Conservation (phyloP, 2,797 vertebrate genomes). For the Hippocampus kuda region DNA sequence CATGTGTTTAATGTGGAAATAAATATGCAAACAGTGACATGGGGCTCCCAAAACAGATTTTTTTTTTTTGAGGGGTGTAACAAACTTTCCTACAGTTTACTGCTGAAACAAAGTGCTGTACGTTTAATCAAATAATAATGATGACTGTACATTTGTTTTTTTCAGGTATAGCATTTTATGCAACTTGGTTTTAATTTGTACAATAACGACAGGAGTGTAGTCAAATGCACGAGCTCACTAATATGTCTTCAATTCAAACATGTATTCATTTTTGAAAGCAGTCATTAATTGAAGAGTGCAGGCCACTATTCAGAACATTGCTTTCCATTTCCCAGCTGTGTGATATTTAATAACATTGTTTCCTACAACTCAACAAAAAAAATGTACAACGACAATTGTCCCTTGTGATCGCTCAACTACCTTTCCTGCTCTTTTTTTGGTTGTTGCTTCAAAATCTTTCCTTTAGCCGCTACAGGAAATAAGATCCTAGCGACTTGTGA, state of each 20-base stretch:
- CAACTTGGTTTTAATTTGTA: neutral
- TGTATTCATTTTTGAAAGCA: too few species aligned
- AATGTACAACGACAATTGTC: constrained; percentile 24
- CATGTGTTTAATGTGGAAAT: constrained; percentile 36
- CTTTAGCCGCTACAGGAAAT: neutral
- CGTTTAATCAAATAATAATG: too few species aligned
- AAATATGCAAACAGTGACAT: constrained; percentile 41
- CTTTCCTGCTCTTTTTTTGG: neutral
- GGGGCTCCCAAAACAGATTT: neutral
- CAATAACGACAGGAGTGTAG: neutral
- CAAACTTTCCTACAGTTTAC: neutral
- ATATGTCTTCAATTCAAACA: neutral
- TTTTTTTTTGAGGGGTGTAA: neutral
- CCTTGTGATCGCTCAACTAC: neutral
- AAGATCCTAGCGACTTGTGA: neutral
- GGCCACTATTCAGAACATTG: neutral
- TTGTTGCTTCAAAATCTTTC: neutral
- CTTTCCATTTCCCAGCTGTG: neutral
- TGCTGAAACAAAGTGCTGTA: too few species aligned
- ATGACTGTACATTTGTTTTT: too few species aligned
- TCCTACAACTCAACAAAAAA: constrained; percentile 33
- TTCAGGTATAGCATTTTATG: too few species aligned
- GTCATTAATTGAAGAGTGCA: too few species aligned
- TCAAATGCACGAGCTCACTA: neutral
- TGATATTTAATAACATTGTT: constrained; percentile 9